A percentile compares a stretch with the other conserved stretches of the same genome.
Evolutionary conservation across 1,140 invertebrate species (phyloP).

Genomic region (Plutomurus gul): DNA sequence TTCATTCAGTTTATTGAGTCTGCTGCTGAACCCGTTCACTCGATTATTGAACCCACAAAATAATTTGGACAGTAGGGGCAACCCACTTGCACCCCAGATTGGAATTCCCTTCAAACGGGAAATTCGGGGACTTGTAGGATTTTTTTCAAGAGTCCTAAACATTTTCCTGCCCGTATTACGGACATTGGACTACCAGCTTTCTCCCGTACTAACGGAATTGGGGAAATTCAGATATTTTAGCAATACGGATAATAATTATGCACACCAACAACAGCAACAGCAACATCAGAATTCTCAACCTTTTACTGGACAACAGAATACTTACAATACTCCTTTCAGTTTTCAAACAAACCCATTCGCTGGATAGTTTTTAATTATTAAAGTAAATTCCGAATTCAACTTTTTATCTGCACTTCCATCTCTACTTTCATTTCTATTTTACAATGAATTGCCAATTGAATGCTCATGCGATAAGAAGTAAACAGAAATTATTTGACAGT

Average conservation of each 20-base stretch:
- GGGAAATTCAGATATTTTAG: not conserved
- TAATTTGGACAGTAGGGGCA: not conserved
- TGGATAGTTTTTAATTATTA: too few relatives aligned
- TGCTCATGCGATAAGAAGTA: too few relatives aligned
- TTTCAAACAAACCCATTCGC: too few relatives aligned
- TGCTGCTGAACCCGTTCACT: not conserved
- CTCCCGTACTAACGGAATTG: not conserved
- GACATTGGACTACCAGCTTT: not conserved
- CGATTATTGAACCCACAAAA: not conserved
- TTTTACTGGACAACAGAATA: too few relatives aligned
- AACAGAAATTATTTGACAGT: too few relatives aligned
- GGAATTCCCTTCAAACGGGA: not conserved
- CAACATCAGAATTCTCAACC: not conserved
- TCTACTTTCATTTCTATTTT: too few relatives aligned
- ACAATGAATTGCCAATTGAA: too few relatives aligned
- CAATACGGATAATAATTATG: not conserved
- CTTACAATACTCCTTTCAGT: too few relatives aligned
- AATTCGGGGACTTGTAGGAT: not conserved
- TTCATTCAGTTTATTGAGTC: not conserved
- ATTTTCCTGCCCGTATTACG: not conserved
- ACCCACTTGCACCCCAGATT: not conserved
- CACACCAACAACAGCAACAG: not conserved
- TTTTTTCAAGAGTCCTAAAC: not conserved
- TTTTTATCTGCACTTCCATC: too few relatives aligned
- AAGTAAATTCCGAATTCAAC: too few relatives aligned